These are phyloP conservation scores for Coracias cyanogaster DNA, from an alignment of 2,797 vertebrate genomes.

Conservation along the genomic window DNA sequence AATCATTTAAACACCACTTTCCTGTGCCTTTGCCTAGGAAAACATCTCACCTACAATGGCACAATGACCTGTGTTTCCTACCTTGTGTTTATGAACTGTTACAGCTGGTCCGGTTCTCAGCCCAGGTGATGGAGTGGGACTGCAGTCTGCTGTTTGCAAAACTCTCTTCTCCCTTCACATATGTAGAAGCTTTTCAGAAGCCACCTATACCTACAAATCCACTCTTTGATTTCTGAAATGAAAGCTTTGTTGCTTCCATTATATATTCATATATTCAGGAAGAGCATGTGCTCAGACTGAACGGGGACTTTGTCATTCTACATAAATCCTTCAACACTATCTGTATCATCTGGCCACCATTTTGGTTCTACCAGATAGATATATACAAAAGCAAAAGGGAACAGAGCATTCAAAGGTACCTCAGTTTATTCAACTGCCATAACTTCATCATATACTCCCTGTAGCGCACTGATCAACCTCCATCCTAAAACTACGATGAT, in stretches of 20 bases:
- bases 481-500: background rate
- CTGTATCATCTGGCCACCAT: background rate
- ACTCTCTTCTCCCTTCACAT: background rate
- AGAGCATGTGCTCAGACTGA: background rate
- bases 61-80: background rate
- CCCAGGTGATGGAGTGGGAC: background rate
- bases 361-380: background rate
- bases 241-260: background rate
- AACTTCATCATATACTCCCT: background rate
- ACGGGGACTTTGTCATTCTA: background rate
- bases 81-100: background rate
- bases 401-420: accelerated
- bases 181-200: background rate
- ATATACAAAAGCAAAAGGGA: background rate
- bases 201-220: background rate
- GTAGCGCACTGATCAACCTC: background rate
- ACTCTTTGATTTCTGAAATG: background rate
- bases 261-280: background rate
- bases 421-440: background rate
- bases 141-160: background rate
- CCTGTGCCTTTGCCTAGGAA: background rate
- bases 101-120: background rate
- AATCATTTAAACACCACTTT: background rate
- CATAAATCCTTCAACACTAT: background rate
- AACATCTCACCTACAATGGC: background rate